Evolutionary conservation across 53 echinoderm and acorn worm species (phyloP), one percentile per base, ranked within the genome.

Genomic region (Hippasteria phrygiana): DNA sequence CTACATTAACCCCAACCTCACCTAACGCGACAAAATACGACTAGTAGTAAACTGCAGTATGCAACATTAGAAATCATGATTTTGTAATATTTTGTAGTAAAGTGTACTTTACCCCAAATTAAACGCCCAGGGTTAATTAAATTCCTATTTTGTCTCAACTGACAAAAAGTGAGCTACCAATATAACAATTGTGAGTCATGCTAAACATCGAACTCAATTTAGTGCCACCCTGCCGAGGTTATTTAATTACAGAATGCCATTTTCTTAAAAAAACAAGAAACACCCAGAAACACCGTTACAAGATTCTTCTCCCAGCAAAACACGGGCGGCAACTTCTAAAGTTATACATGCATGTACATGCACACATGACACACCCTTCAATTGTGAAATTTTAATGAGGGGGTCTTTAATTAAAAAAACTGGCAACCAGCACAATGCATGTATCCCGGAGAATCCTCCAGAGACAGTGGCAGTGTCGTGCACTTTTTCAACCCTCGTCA

Each of bases 361-460:
- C 31, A 35, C 36, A 33, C 76, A 31, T 74, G 50, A 53, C 50
- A 47, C 34, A 16, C 50, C 31, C 18, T 34, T 6, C 0, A 53
- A 78, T 34, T 59, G 24, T 78, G 54, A 78, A 78, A 78, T 78
- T 59, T 78, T 78, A 78, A 78, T 78, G 78, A 78, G 36, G 39
- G 75, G 55, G 59, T 38, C 55, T 55, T 78, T 78, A 78, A 78
- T 78, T 78, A 78, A 78, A 78, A 64, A 77, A 77, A 77, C 56
- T 10, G 78, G 39, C 9, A 38, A 9, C 36, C 36, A 55, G 55
- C 59, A 55, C 78, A 78, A 55, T 36, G 3, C 26, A 22, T 24
- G 11, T 22, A 35, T 13, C 36, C 34, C 4, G 4, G 2, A 26
- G 67, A 66, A 34, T 20, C 35, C 32, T 37, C 22, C 59, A 78